Evolutionary conservation across 2,888 invertebrate genomes (phyloP).

Genomic region (Hydraecia micacea): DNA sequence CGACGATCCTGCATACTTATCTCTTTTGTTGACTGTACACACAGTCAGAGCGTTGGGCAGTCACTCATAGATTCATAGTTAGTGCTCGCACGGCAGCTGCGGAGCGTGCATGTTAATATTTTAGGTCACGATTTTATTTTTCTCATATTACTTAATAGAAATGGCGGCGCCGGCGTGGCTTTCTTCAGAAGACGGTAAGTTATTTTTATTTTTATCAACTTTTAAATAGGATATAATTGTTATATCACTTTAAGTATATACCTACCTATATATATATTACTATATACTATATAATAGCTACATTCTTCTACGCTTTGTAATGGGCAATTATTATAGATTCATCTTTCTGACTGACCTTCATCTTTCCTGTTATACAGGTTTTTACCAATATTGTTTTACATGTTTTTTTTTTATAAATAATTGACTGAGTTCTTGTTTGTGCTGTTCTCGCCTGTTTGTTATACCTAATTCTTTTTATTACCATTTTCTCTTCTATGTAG

Average conservation of each 20-base stretch:
- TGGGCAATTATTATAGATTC: neutral
- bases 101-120: neutral
- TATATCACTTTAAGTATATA: neutral
- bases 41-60: too few species aligned
- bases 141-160: neutral
- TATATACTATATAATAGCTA: neutral
- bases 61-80: conserved; percentile 1
- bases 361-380: neutral
- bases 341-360: neutral
- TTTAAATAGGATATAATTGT: neutral
- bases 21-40: too few species aligned
- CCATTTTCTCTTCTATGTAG: neutral
- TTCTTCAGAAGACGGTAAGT: neutral
- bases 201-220: neutral
- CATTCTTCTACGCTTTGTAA: neutral
- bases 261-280: too few species aligned
- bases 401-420: too few species aligned
- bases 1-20: too few species aligned
- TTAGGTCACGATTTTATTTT: neutral
- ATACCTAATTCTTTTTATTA: neutral
- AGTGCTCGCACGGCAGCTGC: neutral
- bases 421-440: neutral
- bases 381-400: too few species aligned
- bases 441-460: too few species aligned
- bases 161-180: neutral